phyloP scores from a whole-genome alignment of 2,888 invertebrate genomes.

The Ormyrus pomaceus region DNA sequence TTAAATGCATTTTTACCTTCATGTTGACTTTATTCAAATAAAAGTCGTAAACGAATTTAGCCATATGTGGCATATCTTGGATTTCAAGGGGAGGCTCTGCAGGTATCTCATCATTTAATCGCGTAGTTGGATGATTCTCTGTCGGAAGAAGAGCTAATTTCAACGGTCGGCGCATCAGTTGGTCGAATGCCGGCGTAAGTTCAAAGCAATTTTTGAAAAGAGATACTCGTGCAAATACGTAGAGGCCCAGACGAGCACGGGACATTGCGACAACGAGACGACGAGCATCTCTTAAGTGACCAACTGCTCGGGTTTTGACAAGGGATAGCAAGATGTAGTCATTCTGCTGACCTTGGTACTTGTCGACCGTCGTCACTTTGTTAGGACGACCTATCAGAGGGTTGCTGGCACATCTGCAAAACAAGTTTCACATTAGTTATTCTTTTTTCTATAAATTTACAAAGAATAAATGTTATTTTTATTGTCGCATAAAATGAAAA shows the following conservation, averaged over 20 bases:
- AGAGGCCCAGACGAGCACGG: slow-evolving; percentile 95
- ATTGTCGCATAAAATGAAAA: neutral
- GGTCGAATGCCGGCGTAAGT: slow-evolving; percentile 95
- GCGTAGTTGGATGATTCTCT: slow-evolving; percentile 87
- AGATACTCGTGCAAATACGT: slow-evolving; percentile 94
- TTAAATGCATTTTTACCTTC: slow-evolving; percentile 38
- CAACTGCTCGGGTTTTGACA: slow-evolving; percentile 97
- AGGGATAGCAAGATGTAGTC: slow-evolving; percentile 97
- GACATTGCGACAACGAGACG: slow-evolving; percentile 99
- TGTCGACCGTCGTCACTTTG: slow-evolving; percentile 97
- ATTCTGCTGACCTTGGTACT: slow-evolving; percentile 99
- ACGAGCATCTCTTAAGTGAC: slow-evolving; percentile 96
- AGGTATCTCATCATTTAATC: slow-evolving; percentile 76
- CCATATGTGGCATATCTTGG: slow-evolving; percentile 95
- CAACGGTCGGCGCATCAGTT: slow-evolving; percentile 88
- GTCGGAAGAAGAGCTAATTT: slow-evolving; percentile 87
- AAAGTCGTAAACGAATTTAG: slow-evolving; percentile 94
- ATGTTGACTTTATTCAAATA: slow-evolving; percentile 85
- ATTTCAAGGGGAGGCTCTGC: slow-evolving; percentile 79
- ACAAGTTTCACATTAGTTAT: neutral
- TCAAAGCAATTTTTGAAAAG: slow-evolving; percentile 98
- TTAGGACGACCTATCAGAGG: slow-evolving; percentile 95
- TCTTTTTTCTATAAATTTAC: too few species aligned
- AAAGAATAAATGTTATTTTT: neutral
- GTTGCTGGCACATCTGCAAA: slow-evolving; percentile 90